Evolutionary conservation across 2,113 vertebrate species (phyloP), one percentile per base, ranked within the genome.

Genomic region (Oryzias javanicus): DNA sequence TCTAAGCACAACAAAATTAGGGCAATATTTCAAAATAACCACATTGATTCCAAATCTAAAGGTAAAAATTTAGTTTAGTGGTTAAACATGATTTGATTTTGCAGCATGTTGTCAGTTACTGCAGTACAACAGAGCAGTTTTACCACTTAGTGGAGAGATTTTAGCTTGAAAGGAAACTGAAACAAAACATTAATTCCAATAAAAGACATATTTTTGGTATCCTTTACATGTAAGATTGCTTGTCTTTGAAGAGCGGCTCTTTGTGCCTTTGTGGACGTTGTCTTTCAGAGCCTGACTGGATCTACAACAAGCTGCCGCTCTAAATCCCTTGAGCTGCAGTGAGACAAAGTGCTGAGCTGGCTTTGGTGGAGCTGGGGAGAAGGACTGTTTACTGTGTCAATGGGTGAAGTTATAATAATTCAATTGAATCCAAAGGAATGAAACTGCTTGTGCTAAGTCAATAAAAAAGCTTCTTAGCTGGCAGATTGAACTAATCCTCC

Each of bases 331-430:
- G 49, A 76, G 60, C 55, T 70, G 56, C 54, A 29, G 35, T 22
- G 55, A 40, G 44, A 48, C 27, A 57, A 70, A 72, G 27, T 5
- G 66, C 72, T 59, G 65, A 63, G 52, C 35, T 35, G 55, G 70
- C 49, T 56, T 35, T 16, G 25, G 3, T 35, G 41, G 19, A 4
- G 41, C 12, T 16, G 14, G 13, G n/a, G 24, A 45, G 49, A 50
- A 52, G 12, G 49, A 55, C 64, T 19, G 72, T 79, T 78, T 58
- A 81, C 48, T 79, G 18, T 83, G 78, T 77, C 67, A 81, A 55
- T 81, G 67, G 67, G 76, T 49, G 67, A 67, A 55, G 44, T 67
- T 79, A 29, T 50, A 50, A 61, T 22, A 72, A 63, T 60, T 72
- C 18, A 72, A 3, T 53, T 67, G 53, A 22, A 42, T 64, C 24